Conservation (phyloP, 2,113 vertebrate genomes). For the Telmatochromis sp. region DNA sequence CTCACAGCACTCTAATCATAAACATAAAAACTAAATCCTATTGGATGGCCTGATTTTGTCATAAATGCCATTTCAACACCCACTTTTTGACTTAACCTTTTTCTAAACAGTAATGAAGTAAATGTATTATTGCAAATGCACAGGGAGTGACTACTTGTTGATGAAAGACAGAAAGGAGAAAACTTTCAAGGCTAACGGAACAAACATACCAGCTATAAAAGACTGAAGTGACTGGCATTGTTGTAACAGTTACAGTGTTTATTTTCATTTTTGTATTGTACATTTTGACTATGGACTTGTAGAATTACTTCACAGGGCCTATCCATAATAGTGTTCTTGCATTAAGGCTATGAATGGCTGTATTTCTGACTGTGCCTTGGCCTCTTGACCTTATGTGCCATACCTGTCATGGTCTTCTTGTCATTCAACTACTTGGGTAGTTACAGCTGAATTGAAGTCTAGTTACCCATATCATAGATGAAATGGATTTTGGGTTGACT, state of each 20-base stretch:
- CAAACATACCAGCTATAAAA: neutral
- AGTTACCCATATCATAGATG: neutral
- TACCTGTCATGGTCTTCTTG: neutral
- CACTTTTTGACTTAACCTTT: neutral
- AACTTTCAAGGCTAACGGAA: neutral
- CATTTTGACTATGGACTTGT: neutral
- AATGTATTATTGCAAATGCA: neutral
- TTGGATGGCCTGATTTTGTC: neutral
- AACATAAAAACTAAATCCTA: neutral
- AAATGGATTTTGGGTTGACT: neutral
- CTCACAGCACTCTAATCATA: neutral
- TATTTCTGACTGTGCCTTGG: neutral
- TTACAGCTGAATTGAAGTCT: neutral
- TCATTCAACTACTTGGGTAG: neutral
- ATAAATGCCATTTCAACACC: neutral
- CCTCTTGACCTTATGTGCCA: neutral
- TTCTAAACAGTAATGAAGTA: neutral
- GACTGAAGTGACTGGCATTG: neutral
- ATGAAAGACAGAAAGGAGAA: neutral
- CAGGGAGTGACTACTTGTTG: neutral
- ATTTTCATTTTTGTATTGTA: neutral
- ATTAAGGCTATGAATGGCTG: neutral
- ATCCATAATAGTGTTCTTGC: neutral
- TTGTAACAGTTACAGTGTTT: neutral
- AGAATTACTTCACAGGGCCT: neutral